Evolutionary conservation across 2,113 vertebrate genomes (phyloP).

Genomic region (Castor canadensis): DNA sequence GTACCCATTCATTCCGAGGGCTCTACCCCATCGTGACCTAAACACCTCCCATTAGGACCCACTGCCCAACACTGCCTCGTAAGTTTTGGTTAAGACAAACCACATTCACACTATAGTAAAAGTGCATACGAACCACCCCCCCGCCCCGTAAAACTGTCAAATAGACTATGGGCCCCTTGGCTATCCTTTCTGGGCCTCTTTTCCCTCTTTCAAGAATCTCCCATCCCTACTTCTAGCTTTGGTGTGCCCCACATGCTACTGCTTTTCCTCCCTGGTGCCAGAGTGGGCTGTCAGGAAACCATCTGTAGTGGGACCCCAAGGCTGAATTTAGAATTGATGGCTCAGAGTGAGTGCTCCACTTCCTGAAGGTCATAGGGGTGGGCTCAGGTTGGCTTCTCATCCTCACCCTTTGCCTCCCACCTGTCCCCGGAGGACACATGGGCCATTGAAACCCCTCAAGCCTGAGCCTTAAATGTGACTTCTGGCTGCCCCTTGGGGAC

Average conservation of each 20-base stretch:
- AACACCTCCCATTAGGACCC: neutral
- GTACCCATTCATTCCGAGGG: too few relatives aligned
- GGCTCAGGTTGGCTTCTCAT: neutral
- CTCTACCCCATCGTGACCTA: neutral
- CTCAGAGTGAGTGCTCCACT: neutral
- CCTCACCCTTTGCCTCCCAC: neutral
- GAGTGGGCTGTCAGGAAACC: neutral
- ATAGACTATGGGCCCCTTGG: neutral
- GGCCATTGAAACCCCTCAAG: neutral
- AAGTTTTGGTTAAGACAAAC: neutral
- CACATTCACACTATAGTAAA: too few relatives aligned
- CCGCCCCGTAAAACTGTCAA: neutral
- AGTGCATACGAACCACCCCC: neutral
- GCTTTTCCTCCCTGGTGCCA: neutral
- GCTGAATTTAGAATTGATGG: neutral
- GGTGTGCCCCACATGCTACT: neutral
- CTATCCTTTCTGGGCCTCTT: neutral
- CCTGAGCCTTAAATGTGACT: neutral
- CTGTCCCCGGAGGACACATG: rapidly evolving
- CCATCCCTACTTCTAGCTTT: neutral
- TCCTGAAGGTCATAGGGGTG: neutral
- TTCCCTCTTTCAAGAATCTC: neutral
- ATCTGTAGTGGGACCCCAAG: neutral
- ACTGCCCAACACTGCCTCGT: neutral
- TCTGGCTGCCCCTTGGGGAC: neutral